Percentiles rank a stretch among this genome's conserved stretches.
These are phyloP conservation scores for Agelas oroides DNA, from an alignment of 37 sponge, comb jelly and placozoan species.

Conservation along the genomic window DNA sequence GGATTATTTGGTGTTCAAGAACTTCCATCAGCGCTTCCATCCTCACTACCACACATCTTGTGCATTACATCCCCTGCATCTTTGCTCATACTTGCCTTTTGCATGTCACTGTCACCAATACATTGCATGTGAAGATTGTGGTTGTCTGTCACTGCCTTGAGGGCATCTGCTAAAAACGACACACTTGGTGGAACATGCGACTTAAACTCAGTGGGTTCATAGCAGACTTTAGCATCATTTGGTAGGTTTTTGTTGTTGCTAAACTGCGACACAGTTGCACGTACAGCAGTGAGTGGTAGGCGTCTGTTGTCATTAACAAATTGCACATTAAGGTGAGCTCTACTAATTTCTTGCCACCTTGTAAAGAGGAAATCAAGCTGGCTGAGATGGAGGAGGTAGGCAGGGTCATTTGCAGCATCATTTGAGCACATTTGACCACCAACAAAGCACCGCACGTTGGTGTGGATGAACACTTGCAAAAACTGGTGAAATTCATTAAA, in stretches of 20 bases:
- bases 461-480: conserved; percentile 61
- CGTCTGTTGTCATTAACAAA: conserved; percentile 37
- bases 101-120: background rate
- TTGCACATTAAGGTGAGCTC: background rate
- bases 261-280: conserved; percentile 36
- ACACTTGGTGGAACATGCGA: conserved; percentile 35
- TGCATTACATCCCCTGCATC: conserved; percentile 12
- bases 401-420: conserved; percentile 62
- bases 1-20: no score
- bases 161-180: conserved; percentile 18
- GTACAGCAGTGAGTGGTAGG: conserved; percentile 17
- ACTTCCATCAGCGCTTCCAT: no score
- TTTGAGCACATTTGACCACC: conserved; percentile 66
- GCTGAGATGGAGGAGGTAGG: conserved; percentile 48
- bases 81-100: background rate
- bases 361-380: conserved; percentile 59
- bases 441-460: conserved; percentile 56
- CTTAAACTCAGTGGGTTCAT: conserved; percentile 48
- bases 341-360: conserved; percentile 54
- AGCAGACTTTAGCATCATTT: conserved; percentile 43
- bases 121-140: conserved; percentile 7
- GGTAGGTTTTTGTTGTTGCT: conserved; percentile 55
- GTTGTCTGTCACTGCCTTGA: conserved; percentile 1
- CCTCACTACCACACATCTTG: background rate
- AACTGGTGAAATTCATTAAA: conserved; percentile 50